These are phyloP conservation scores for Cremastinae sp. DNA, from an alignment of 2,888 invertebrate genomes.

Conservation along the genomic window DNA sequence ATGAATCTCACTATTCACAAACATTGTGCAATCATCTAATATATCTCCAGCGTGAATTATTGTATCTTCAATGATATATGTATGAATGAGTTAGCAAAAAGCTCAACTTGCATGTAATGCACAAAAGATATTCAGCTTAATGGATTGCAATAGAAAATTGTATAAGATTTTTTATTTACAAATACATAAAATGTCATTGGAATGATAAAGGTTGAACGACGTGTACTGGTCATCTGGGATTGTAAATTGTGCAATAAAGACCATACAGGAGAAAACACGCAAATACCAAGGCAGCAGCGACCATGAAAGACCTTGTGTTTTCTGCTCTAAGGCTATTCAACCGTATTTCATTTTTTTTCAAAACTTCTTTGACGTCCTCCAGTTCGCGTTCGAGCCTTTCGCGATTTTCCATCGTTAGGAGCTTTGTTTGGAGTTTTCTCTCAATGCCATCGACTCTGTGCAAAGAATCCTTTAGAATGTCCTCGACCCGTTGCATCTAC, in stretches of 20 bases:
- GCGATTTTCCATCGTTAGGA: conserved; percentile 71
- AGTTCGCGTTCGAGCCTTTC: conserved; percentile 73
- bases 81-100: not conserved
- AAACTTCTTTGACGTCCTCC: conserved; percentile 70
- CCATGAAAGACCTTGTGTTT: conserved; percentile 74
- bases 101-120: not conserved
- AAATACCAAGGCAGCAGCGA: conserved; percentile 72
- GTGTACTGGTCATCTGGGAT: conserved; percentile 50
- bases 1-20: conserved; percentile 2
- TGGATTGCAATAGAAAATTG: not conserved
- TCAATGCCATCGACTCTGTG: conserved; percentile 71
- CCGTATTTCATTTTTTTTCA: conserved; percentile 71
- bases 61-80: conserved; percentile 33
- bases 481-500: conserved; percentile 73
- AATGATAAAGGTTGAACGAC: not conserved
- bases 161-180: not conserved
- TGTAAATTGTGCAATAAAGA: conserved; percentile 68
- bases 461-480: conserved; percentile 70
- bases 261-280: conserved; percentile 71
- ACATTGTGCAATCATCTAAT: not conserved
- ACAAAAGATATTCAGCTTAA: not conserved
- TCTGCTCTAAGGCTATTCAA: conserved; percentile 69
- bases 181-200: conserved; percentile 5
- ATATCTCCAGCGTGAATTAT: conserved; percentile 43
- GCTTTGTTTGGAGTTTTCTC: conserved; percentile 68